A percentile compares a stretch with the other conserved stretches of the same genome.
Conservation (phyloP, 2,797 vertebrate genomes). For the Tarsius wallacei region DNA sequence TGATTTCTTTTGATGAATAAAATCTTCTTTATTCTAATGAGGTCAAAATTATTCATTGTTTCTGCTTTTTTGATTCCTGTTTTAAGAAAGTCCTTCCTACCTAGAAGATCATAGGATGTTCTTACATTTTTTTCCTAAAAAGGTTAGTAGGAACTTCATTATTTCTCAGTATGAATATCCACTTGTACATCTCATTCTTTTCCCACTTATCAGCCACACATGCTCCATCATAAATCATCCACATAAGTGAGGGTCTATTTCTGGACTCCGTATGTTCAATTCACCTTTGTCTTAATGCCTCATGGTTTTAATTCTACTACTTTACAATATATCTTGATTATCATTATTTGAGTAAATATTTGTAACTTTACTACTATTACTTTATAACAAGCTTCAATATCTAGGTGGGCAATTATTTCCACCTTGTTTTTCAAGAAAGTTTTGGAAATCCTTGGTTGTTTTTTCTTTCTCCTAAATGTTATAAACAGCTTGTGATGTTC, state of each 20-base stretch:
- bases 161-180: neutral
- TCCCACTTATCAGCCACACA: accelerated
- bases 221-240: neutral
- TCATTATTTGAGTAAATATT: neutral
- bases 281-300: no score
- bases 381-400: neutral
- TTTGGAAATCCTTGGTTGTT: neutral
- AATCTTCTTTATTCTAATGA: neutral
- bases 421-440: neutral
- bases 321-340: neutral
- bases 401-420: neutral
- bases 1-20: neutral
- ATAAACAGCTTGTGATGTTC: neutral
- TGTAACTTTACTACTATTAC: neutral
- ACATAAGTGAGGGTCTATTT: neutral
- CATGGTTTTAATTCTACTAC: neutral
- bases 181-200: accelerated
- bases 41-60: neutral
- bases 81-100: neutral
- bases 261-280: no score
- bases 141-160: neutral
- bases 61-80: neutral
- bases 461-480: neutral
- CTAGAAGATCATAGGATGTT: no score
- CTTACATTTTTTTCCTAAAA: neutral